Percentiles rank a stretch among this genome's conserved stretches.
These are phyloP conservation scores for Caenorhabditis macrosperma DNA, from an alignment of 2,888 invertebrate genomes.

Conservation along the genomic window DNA sequence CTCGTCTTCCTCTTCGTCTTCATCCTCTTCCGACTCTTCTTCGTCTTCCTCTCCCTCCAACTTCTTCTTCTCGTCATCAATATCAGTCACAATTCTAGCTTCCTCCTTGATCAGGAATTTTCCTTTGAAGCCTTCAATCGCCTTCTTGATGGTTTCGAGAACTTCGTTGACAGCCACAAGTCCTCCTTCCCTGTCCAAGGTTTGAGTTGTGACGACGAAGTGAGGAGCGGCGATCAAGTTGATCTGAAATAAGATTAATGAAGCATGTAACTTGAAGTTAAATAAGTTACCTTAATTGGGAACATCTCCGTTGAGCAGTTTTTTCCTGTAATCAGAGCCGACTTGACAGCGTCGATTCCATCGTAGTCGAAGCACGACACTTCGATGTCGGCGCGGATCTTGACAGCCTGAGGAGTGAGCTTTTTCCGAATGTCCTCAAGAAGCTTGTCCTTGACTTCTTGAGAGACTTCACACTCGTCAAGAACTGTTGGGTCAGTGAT, in stretches of 20 bases:
- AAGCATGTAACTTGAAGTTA: too few relatives aligned
- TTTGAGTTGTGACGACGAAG: constrained; percentile 98
- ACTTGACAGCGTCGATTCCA: constrained; percentile 97
- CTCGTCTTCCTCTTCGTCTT: constrained; percentile 73
- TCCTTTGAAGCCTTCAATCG: constrained; percentile 89
- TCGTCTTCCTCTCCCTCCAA: constrained; percentile 72
- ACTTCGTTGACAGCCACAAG: constrained; percentile 91
- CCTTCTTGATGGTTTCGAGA: constrained; percentile 89
- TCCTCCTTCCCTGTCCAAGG: constrained; percentile 87
- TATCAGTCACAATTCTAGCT: constrained; percentile 97
- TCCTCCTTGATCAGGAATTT: constrained; percentile 95
- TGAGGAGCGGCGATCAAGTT: constrained; percentile 98
- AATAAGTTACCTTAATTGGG: constrained; percentile 92
- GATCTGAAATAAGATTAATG: too few relatives aligned
- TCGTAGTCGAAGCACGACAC: constrained; percentile 97
- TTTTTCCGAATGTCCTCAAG: constrained; percentile 95
- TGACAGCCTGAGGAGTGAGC: constrained; percentile 96
- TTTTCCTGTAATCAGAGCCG: constrained; percentile 90
- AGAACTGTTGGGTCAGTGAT: constrained; percentile 94
- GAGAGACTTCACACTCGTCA: constrained; percentile 95
- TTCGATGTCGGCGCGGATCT: constrained; percentile 88
- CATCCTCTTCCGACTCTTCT: constrained; percentile 73
- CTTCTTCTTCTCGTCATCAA: constrained; percentile 91
- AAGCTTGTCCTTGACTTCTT: constrained; percentile 91
- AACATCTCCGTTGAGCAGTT: constrained; percentile 92